Evolutionary conservation across 1,140 invertebrate species (phyloP), one percentile per base, ranked within the genome.

Genomic region (Octopus sinensis): DNA sequence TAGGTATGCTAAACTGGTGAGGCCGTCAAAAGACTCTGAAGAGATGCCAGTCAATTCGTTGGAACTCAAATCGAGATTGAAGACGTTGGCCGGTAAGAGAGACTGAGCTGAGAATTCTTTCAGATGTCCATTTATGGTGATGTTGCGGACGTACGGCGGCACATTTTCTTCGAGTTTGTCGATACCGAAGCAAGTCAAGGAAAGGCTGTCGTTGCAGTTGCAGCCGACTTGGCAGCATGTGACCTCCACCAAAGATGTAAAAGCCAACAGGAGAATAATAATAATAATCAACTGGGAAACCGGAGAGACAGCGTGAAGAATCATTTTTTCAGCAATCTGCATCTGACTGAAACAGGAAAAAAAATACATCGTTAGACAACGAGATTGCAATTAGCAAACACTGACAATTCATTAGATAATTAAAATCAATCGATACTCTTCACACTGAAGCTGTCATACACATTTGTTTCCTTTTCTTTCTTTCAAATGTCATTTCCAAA

Each of bases 21-120:
- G 79, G 12, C 80, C 79, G 12, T 12, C 23, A 75, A 86, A 86
- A 4, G 80, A 54, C n/a, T 54, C 12, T 52, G 83, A 68, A 12
- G 76, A 56, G 12, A 85, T 73, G 51, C 52, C 76, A 43, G 77
- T 75, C 6, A 84, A 77, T 4, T 79, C 79, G 82, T 84, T 84
- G 23, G 54, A 68, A 17, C 79, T 80, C 5, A 84, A 51, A 54
- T 80, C 79, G 10, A 84, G 79, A 80, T 51, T 80, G 30, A 78
- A 53, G 13, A 84, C 23, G 12, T 62, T 68, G 17, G 68, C 17
- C 13, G 5, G 7, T 23, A n/a, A 23, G 30, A 23, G 17, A 73
- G 30, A 73, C 17, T n/a, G 17, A 9, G 68, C 17, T 73, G 68
- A 23, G 4, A 73, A n/a, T 23, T 73, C 30, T 13, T 9, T 6